phyloP scores from a whole-genome alignment of 2,797 vertebrate species.

The Diglossa cyanea region DNA sequence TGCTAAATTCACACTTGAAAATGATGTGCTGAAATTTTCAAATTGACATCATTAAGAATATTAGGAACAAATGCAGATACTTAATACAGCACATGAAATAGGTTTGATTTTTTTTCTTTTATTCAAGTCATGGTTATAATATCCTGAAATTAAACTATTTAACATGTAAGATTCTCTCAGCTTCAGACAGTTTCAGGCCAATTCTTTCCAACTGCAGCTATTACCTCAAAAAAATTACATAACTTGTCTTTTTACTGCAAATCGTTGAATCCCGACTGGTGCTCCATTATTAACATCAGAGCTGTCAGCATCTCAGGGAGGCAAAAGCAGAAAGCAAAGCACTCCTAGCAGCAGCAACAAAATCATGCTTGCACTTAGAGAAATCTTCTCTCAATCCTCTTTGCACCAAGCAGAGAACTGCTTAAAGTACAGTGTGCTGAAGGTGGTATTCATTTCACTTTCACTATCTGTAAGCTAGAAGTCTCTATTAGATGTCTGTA shows the following conservation, averaged over 20 bases:
- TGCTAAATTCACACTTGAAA: constrained; percentile 57
- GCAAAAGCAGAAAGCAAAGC: constrained; percentile 48
- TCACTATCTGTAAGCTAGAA: neutral
- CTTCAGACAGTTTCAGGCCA: constrained; percentile 68
- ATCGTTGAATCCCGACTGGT: constrained; percentile 26
- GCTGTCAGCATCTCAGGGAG: constrained; percentile 47
- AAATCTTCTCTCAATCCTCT: constrained; percentile 51
- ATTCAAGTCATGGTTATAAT: constrained; percentile 28
- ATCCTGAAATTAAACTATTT: constrained; percentile 64
- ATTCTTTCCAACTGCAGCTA: constrained; percentile 53
- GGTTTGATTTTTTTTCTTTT: neutral
- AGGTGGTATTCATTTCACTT: constrained; percentile 11
- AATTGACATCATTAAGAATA: constrained; percentile 60
- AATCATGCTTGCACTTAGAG: constrained; percentile 37
- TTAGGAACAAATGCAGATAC: constrained; percentile 36
- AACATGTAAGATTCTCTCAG: constrained; percentile 32
- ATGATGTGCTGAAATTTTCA: constrained; percentile 62
- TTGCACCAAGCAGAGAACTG: constrained; percentile 23
- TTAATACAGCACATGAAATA: constrained; percentile 45
- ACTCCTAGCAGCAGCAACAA: constrained; percentile 41
- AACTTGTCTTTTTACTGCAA: constrained; percentile 60
- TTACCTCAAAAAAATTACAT: constrained; percentile 60
- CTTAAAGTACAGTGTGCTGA: neutral
- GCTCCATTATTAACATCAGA: constrained; percentile 67
- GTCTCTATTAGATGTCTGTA: neutral